Evolutionary conservation across 1,140 invertebrate genomes (phyloP).

Genomic region (Aphidius gifuensis): DNA sequence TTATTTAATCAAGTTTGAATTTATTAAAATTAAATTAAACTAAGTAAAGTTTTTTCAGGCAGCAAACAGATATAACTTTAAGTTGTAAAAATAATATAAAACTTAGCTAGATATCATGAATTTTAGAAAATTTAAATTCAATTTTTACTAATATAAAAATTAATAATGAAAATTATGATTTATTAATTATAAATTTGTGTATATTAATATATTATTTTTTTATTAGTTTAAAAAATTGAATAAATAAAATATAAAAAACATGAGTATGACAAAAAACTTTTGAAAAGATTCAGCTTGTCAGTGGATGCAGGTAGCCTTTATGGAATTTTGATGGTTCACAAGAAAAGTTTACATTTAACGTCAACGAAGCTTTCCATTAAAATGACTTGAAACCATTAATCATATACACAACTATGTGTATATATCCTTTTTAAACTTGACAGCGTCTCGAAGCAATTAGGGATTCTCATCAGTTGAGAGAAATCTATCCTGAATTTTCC

Average conservation of each 20-base stretch:
- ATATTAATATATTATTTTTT: background rate
- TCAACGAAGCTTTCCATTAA: conserved; percentile 1
- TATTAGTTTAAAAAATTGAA: background rate
- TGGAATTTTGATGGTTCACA: conserved; percentile 7
- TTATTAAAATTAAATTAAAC: too few species aligned
- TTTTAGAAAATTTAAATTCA: too few species aligned
- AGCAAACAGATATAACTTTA: too few species aligned
- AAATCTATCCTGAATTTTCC: too few species aligned
- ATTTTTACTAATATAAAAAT: too few species aligned
- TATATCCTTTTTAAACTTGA: conserved; percentile 12
- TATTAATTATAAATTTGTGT: too few species aligned
- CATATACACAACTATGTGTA: conserved; percentile 3
- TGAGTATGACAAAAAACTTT: background rate
- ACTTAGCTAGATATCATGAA: too few species aligned
- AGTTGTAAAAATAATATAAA: too few species aligned
- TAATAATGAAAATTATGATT: too few species aligned
- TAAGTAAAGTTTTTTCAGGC: too few species aligned
- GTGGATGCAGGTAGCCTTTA: conserved; percentile 1
- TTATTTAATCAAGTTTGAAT: too few species aligned
- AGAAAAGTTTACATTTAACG: conserved; percentile 1
- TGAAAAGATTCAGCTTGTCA: background rate
- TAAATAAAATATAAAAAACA: background rate
- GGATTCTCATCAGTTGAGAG: too few species aligned
- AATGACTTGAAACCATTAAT: conserved; percentile 11
- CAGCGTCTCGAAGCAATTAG: conserved; percentile 12